A percentile compares a stretch with the other conserved stretches of the same genome.
These are phyloP conservation scores for Pelecanoides urinatrix DNA, from an alignment of 2,113 vertebrate species.

Conservation along the genomic window DNA sequence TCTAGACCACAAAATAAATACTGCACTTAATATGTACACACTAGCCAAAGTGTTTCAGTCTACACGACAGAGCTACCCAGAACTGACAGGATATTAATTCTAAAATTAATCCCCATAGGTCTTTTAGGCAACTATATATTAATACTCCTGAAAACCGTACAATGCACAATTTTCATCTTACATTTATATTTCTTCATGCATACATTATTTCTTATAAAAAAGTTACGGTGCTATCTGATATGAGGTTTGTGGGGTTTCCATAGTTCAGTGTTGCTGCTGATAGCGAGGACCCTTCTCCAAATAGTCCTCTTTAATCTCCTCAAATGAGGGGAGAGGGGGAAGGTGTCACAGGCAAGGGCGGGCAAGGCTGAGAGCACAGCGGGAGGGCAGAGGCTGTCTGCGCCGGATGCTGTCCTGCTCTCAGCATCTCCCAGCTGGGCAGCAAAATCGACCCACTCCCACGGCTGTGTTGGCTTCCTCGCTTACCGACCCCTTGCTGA, in stretches of 20 bases:
- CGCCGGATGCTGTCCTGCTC: fast-evolving
- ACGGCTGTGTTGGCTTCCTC: not conserved
- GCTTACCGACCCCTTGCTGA: not conserved
- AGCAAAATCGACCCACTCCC: not conserved
- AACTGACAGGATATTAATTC: constrained; percentile 43
- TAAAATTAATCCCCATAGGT: constrained; percentile 10
- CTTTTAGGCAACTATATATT: not conserved
- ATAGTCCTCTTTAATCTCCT: not conserved
- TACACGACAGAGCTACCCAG: not conserved
- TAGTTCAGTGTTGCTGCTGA: fast-evolving
- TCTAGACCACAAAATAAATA: constrained; percentile 27
- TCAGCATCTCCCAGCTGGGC: not conserved
- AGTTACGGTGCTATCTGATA: not conserved
- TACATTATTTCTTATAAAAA: not conserved
- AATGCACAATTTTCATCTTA: not conserved
- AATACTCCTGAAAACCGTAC: not conserved
- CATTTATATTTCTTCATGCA: not conserved
- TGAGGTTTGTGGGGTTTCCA: fast-evolving
- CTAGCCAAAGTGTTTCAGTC: not conserved
- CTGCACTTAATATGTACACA: not conserved
- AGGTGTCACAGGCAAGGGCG: not conserved
- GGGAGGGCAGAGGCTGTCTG: not conserved
- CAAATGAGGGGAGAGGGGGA: not conserved
- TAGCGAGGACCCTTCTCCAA: not conserved
- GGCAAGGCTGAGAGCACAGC: not conserved